A percentile compares a stretch with the other conserved stretches of the same genome.
Evolutionary conservation across 2,888 invertebrate species (phyloP).

Genomic region (Acleris emargana): DNA sequence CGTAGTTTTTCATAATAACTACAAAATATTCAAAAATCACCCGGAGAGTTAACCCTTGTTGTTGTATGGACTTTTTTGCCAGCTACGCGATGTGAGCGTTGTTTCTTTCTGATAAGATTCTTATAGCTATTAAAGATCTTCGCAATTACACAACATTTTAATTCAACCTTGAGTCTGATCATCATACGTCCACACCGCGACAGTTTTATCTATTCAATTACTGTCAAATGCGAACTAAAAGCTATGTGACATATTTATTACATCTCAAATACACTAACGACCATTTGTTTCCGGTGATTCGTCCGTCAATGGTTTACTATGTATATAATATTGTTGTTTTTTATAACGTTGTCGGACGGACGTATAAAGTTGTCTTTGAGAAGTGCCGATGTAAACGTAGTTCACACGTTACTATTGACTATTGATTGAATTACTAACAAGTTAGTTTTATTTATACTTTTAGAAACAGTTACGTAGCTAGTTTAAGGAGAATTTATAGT

Average conservation of each 20-base stretch:
- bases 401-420: background rate
- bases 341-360: conserved; percentile 13
- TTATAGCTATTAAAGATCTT: no score
- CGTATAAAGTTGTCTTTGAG: conserved; percentile 20
- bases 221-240: conserved; percentile 24
- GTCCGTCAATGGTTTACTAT: conserved; percentile 26
- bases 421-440: conserved; percentile 6
- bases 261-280: conserved; percentile 28
- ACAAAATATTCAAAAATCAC: no score
- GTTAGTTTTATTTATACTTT: background rate
- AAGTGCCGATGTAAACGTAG: conserved; percentile 16
- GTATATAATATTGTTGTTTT: conserved; percentile 10
- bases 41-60: no score
- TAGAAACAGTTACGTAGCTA: no score
- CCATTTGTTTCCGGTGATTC: conserved; percentile 21
- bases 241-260: conserved; percentile 35
- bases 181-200: background rate
- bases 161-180: background rate
- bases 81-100: no score
- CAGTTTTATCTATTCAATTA: conserved; percentile 22
- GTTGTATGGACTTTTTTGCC: no score
- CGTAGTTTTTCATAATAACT: no score
- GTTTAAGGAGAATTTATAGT: no score
- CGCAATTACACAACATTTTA: background rate
- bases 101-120: no score